Evolutionary conservation across 2,797 vertebrate species (phyloP).

Genomic region (Catharus ustulatus): DNA sequence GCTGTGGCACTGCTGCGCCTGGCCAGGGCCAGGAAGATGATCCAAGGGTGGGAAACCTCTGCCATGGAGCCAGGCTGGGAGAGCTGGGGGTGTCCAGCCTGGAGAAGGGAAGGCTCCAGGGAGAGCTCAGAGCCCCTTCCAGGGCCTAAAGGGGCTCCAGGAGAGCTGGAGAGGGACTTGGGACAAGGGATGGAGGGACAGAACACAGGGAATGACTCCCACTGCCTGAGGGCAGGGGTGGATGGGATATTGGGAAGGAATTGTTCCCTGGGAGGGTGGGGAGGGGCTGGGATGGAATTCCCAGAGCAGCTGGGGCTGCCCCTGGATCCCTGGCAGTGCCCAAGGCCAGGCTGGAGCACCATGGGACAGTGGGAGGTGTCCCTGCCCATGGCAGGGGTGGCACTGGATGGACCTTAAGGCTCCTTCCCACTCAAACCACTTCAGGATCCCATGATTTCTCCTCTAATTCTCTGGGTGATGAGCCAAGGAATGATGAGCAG

Average conservation of each 20-base stretch:
- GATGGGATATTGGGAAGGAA: neutral
- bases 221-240: neutral
- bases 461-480: neutral
- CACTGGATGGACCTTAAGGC: rapidly evolving
- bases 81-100: rapidly evolving
- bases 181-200: neutral
- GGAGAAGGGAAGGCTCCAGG: neutral
- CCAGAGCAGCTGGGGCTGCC: neutral
- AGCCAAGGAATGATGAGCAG: neutral
- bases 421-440: neutral
- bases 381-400: neutral
- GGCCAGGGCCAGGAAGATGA: neutral
- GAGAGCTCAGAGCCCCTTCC: rapidly evolving
- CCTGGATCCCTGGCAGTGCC: neutral
- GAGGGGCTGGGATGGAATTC: neutral
- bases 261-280: rapidly evolving
- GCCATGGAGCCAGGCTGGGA: neutral
- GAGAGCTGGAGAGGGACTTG: neutral
- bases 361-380: neutral
- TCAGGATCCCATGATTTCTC: neutral
- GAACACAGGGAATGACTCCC: neutral
- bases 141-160: neutral
- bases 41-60: rapidly evolving
- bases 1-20: neutral
- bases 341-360: neutral